Conservation (phyloP, 2,888 invertebrate genomes). For the Lucinisca nassula region DNA sequence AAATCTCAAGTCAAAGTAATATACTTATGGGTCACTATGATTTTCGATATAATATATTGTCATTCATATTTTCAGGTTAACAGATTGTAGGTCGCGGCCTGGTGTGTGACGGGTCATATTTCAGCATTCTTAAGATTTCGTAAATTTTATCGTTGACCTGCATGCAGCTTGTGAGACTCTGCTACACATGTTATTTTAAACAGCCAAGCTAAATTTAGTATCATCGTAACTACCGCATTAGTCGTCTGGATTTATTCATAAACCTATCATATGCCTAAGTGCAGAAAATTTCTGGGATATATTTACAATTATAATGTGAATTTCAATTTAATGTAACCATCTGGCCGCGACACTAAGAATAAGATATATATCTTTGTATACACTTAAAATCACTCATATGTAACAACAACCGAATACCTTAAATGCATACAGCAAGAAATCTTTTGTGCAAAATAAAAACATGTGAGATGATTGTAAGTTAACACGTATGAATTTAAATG, state of each 20-base stretch:
- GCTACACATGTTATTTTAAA: background rate
- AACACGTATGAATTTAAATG: too few relatives aligned
- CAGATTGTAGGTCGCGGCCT: background rate
- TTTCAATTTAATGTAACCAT: slow-evolving; percentile 2
- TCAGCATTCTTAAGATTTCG: background rate
- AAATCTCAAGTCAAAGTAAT: background rate
- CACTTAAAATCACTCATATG: background rate
- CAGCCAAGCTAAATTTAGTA: background rate
- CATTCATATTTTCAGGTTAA: background rate
- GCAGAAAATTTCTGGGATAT: background rate
- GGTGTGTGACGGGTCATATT: background rate
- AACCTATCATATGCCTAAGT: background rate
- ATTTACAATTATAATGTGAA: slow-evolving; percentile 19
- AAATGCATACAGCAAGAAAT: slow-evolving; percentile 45
- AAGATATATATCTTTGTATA: slow-evolving; percentile 3
- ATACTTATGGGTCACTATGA: background rate
- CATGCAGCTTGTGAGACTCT: background rate
- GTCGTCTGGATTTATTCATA: background rate
- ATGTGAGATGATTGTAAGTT: too few relatives aligned
- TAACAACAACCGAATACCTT: slow-evolving; percentile 39
- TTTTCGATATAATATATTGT: background rate
- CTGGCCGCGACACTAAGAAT: background rate
- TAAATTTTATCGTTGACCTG: background rate
- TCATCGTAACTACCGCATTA: background rate
- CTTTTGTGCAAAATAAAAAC: slow-evolving; percentile 13